Conservation (phyloP, 2,888 invertebrate species). For the Tipula vernalis region DNA sequence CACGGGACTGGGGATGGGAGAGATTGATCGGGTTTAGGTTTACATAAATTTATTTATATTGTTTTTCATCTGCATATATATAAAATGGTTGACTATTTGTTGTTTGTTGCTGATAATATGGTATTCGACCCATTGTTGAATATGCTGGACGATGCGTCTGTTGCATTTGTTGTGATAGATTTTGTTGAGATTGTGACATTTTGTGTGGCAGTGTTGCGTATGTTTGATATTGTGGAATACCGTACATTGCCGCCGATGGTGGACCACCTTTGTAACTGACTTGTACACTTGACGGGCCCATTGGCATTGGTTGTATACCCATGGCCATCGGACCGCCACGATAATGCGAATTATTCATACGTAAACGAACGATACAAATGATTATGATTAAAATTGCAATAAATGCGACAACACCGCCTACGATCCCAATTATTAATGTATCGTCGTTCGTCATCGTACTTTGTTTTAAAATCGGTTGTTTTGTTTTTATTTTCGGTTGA, state of each 20-base stretch:
- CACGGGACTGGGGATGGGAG: slow-evolving; percentile 15
- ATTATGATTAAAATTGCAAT: slow-evolving; percentile 77
- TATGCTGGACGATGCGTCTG: slow-evolving; percentile 40
- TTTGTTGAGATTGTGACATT: slow-evolving; percentile 29
- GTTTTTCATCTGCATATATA: slow-evolving; percentile 36
- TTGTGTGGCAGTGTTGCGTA: slow-evolving; percentile 57
- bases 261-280: slow-evolving; percentile 38
- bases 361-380: slow-evolving; percentile 74
- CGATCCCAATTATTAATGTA: slow-evolving; percentile 88
- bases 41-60: slow-evolving; percentile 28
- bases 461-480: slow-evolving; percentile 44
- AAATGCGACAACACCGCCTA: slow-evolving; percentile 83
- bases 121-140: slow-evolving; percentile 48
- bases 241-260: slow-evolving; percentile 39
- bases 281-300: slow-evolving; percentile 44
- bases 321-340: slow-evolving; percentile 54
- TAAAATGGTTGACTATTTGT: slow-evolving; percentile 31
- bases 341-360: slow-evolving; percentile 55
- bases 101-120: slow-evolving; percentile 37
- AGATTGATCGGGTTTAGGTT: not conserved
- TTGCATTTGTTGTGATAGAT: slow-evolving; percentile 28
- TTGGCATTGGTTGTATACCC: slow-evolving; percentile 39
- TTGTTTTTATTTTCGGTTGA: slow-evolving; percentile 42
- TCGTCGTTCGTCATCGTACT: slow-evolving; percentile 70
- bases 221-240: slow-evolving; percentile 46